A percentile compares a stretch with the other conserved stretches of the same genome.
These are phyloP conservation scores for Crotalus helleri DNA, from an alignment of 2,113 vertebrate species.

Conservation along the genomic window DNA sequence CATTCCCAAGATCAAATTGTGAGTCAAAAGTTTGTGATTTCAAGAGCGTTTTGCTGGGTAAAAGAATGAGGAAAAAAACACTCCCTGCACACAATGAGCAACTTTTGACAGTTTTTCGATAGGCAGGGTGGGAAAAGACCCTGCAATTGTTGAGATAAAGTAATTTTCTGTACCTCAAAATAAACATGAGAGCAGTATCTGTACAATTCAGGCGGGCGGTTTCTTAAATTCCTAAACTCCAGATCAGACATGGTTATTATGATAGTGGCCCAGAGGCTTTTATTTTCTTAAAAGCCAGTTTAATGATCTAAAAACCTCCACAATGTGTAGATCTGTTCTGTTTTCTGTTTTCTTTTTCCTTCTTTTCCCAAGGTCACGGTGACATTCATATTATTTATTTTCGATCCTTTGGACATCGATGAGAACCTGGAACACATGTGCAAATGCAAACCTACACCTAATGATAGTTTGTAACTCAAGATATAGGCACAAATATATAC, in stretches of 20 bases:
- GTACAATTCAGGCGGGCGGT: background rate
- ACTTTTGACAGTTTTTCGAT: background rate
- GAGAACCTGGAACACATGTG: background rate
- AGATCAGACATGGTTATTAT: background rate
- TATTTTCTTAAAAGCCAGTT: background rate
- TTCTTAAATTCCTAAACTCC: background rate
- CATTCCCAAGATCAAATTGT: background rate
- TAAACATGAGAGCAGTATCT: background rate
- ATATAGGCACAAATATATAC: background rate
- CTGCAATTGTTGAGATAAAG: background rate
- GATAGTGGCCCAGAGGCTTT: background rate
- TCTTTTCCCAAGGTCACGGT: background rate
- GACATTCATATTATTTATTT: too few species aligned
- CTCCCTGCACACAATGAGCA: background rate
- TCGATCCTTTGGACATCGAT: background rate
- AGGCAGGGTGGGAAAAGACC: background rate
- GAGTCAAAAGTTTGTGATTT: background rate
- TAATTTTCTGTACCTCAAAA: background rate
- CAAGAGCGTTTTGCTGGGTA: background rate
- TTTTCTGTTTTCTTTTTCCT: background rate
- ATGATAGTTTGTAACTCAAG: background rate
- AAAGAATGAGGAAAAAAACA: background rate
- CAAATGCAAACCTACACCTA: background rate
- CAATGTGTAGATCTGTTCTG: background rate
- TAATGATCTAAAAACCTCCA: background rate